These are phyloP conservation scores for Galerucella pusilla DNA, from an alignment of 2,888 invertebrate genomes.

Conservation along the genomic window DNA sequence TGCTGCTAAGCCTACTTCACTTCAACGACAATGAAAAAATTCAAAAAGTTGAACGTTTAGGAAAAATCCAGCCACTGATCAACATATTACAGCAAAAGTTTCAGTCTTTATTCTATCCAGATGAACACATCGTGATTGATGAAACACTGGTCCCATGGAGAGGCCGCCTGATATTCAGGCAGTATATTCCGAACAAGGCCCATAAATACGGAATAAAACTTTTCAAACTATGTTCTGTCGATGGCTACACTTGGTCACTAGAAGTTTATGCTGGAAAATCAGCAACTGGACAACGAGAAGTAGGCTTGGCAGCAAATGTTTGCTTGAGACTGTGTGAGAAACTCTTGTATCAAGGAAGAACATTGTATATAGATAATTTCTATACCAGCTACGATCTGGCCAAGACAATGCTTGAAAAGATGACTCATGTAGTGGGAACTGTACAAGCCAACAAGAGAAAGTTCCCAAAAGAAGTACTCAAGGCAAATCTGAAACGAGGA, in stretches of 20 bases:
- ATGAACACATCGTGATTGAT: too few species aligned
- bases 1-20: too few species aligned
- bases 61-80: too few species aligned
- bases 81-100: too few species aligned
- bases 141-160: neutral
- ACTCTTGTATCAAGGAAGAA: constrained; percentile 34
- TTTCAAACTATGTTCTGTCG: constrained; percentile 33
- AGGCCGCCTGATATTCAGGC: neutral
- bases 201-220: constrained; percentile 33
- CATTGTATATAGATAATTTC: constrained; percentile 36
- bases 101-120: too few species aligned
- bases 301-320: constrained; percentile 27
- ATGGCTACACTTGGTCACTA: constrained; percentile 32
- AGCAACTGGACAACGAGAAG: constrained; percentile 17
- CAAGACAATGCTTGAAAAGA: constrained; percentile 44
- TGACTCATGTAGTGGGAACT: constrained; percentile 55
- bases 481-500: constrained; percentile 38
- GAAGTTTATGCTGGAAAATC: constrained; percentile 31
- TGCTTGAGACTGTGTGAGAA: constrained; percentile 29
- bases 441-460: constrained; percentile 48
- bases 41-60: too few species aligned
- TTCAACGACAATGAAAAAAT: too few species aligned
- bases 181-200: neutral
- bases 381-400: constrained; percentile 48
- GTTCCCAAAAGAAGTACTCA: neutral